Evolutionary conservation across 2,113 vertebrate species (phyloP).

Genomic region (Dasyornis broadbenti): DNA sequence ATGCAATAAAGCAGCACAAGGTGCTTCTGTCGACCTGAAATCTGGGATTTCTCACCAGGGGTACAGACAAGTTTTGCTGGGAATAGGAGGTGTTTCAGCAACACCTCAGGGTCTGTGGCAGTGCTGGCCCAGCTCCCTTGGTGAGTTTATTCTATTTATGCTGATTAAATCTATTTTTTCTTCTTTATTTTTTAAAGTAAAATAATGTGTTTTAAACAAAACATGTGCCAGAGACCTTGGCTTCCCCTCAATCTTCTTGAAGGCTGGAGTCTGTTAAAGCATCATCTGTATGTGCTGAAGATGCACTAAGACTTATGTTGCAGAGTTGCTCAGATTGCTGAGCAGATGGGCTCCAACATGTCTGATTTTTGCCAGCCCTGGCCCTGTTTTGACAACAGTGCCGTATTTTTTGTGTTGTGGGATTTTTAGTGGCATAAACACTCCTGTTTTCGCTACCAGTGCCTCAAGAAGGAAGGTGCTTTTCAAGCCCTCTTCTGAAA

Average conservation of each 20-base stretch:
- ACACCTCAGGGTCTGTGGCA: background rate
- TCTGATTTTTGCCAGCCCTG: constrained; percentile 57
- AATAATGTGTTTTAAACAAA: constrained; percentile 55
- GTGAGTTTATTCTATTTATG: background rate
- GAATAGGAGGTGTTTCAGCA: background rate
- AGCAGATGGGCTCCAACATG: constrained; percentile 68
- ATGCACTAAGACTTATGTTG: constrained; percentile 48
- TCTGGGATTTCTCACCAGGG: background rate
- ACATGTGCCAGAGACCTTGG: constrained; percentile 54
- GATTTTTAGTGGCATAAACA: constrained; percentile 60
- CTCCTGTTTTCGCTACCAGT: constrained; percentile 37
- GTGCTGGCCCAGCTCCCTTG: background rate
- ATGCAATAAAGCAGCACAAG: background rate
- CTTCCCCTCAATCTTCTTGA: constrained; percentile 60
- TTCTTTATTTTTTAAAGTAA: background rate
- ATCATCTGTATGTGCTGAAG: constrained; percentile 62
- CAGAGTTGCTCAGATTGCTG: constrained; percentile 47
- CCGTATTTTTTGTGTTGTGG: constrained; percentile 51
- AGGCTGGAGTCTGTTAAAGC: constrained; percentile 45
- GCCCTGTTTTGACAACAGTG: constrained; percentile 66
- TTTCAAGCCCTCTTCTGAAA: background rate
- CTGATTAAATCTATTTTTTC: background rate
- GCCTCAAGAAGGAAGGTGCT: constrained; percentile 47
- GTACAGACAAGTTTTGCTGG: background rate
- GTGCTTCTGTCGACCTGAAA: background rate